Evolutionary conservation across 2,888 invertebrate genomes (phyloP).

Genomic region (Stictocephala bisonia): DNA sequence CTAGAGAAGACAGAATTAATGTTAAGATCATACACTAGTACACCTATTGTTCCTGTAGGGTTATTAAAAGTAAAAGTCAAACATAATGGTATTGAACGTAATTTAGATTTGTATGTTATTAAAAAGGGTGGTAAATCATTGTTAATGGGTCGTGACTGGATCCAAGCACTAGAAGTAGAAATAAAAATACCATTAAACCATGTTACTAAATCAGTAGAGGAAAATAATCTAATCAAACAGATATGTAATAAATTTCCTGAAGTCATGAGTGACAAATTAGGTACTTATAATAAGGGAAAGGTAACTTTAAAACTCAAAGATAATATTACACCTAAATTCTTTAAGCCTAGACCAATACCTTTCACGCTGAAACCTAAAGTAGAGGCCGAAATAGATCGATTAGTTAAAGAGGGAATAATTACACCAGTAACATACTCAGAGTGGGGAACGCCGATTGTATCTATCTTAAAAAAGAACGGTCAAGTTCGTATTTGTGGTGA

Average conservation of each 20-base stretch:
- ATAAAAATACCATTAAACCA: not conserved
- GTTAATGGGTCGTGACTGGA: too few relatives aligned
- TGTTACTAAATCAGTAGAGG: not conserved
- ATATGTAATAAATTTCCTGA: slow-evolving; percentile 30
- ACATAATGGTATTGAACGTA: too few relatives aligned
- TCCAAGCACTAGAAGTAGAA: too few relatives aligned
- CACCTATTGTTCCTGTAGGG: too few relatives aligned
- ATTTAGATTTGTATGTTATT: too few relatives aligned
- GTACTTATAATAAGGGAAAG: slow-evolving; percentile 15
- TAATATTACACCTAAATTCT: slow-evolving; percentile 53
- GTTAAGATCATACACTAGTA: too few relatives aligned
- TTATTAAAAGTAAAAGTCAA: too few relatives aligned
- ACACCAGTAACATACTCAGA: slow-evolving; percentile 51
- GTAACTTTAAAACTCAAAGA: slow-evolving; percentile 28
- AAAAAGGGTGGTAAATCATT: too few relatives aligned
- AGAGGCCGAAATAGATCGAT: slow-evolving; percentile 53
- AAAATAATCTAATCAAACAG: not conserved
- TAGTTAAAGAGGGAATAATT: slow-evolving; percentile 54
- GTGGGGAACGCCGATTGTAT: slow-evolving; percentile 62
- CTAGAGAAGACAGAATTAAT: too few relatives aligned
- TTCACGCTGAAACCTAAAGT: slow-evolving; percentile 55
- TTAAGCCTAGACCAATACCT: slow-evolving; percentile 56
- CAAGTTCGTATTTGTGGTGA: slow-evolving; percentile 61
- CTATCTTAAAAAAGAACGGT: slow-evolving; percentile 61
- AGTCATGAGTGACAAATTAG: slow-evolving; percentile 40